Base-by-base conservation (phyloP, 1,140 invertebrate genomes). In the Nasonia giraulti region DNA sequence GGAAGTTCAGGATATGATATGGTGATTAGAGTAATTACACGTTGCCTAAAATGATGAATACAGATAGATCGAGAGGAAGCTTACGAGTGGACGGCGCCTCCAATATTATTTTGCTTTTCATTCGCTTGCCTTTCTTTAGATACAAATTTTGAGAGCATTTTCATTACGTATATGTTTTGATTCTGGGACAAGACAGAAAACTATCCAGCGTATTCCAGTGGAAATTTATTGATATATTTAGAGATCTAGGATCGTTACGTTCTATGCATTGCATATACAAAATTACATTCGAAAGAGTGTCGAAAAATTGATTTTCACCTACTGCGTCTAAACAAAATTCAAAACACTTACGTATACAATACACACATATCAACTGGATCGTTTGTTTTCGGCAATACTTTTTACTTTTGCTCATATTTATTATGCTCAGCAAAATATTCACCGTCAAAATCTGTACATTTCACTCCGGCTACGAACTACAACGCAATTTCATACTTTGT, bases 21-120 rank as follows among this genome's bases (percentile, higher is more conserved):
- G 40, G 4, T 62, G 55, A 83, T 83, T 10, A 44, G 27, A 55
- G 44, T 79, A 55, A 27, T 20, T 55, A 40, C 33, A 37, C 66
- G 31, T 55, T 27, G 69, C 31, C 47, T 50, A 62, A 79, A 47
- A 83, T 11, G 27, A 37, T 78, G 14, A 66, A 23, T 66, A 79
- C 31, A n/a, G 1, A 84, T 88, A 87, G 88, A 87, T 87, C 87
- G 83, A 89, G 86, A 89, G 82, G 87, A 90, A 90, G 88, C 82
- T 86, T 86, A 83, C 86, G 85, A 88, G 89, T 91, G 89, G 90
- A 91, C 90, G 90, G 90, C 90, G 90, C 90, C 89, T 89, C 88
- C 87, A 86, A 87, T 82, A 80, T 47, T 87, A n/a, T 40, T 85
- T 86, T 68, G 33, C 50, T 85, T 78, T 82, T 69, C 44, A 23